Percentiles rank a stretch among this genome's conserved stretches.
These are phyloP conservation scores for Rhizoglyphus robini DNA, from an alignment of 1,140 invertebrate genomes.

Conservation along the genomic window DNA sequence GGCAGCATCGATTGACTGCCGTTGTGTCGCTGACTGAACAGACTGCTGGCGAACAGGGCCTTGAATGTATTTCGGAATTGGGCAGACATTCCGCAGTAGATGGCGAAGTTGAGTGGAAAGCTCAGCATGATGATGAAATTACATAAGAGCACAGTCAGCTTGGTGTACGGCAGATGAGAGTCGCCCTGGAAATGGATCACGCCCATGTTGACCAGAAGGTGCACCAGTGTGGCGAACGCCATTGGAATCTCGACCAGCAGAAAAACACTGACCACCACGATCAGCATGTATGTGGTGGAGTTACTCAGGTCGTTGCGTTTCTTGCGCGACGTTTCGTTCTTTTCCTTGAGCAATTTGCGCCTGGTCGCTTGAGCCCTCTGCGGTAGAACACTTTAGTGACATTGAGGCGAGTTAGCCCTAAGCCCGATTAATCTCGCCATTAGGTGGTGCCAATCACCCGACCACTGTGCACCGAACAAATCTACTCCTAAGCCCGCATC, in stretches of 20 bases:
- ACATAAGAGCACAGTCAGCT: conserved; percentile 70
- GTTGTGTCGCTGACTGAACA: neutral
- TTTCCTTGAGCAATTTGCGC: neutral
- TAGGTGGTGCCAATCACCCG: neutral
- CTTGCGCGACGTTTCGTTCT: conserved; percentile 37
- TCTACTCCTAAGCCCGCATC: too few species aligned
- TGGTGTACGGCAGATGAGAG: conserved; percentile 61
- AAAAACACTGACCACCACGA: conserved; percentile 84
- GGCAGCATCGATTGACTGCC: neutral
- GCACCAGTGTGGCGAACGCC: conserved; percentile 66
- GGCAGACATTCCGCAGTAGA: conserved; percentile 86
- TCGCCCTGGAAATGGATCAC: conserved; percentile 38
- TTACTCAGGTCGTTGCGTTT: conserved; percentile 57
- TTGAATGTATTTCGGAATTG: conserved; percentile 79
- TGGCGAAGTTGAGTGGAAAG: conserved; percentile 86
- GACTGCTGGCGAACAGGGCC: neutral
- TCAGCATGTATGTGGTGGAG: conserved; percentile 83
- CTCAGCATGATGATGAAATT: conserved; percentile 81
- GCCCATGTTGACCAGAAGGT: conserved; percentile 47
- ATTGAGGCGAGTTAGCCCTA: neutral
- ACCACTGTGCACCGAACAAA: neutral
- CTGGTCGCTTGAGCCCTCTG: neutral
- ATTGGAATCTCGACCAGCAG: conserved; percentile 77
- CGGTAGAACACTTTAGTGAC: neutral
- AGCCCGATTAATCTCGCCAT: neutral